A percentile compares a stretch with the other conserved stretches of the same genome.
Conservation (phyloP, 2,888 invertebrate species). For the Dryobotodes eremita region DNA sequence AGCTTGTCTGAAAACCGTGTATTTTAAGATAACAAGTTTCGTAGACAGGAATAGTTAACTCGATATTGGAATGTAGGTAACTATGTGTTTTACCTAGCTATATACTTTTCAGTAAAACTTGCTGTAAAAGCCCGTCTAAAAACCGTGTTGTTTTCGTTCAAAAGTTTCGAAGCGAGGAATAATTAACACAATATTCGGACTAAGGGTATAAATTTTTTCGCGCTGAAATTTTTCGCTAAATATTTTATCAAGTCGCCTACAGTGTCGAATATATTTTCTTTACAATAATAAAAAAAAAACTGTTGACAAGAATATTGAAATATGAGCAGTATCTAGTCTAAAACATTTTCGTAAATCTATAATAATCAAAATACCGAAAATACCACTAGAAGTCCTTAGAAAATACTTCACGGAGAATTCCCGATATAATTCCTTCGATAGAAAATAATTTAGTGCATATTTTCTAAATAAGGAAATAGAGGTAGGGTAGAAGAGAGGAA, state of each 20-base stretch:
- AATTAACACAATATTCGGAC: background rate
- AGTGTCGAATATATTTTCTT: no score
- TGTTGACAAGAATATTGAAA: background rate
- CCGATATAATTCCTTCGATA: background rate
- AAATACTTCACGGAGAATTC: slow-evolving; percentile 2
- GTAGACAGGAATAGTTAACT: background rate
- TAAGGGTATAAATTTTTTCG: background rate
- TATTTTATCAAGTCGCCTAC: background rate
- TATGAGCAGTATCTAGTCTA: background rate
- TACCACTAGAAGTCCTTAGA: background rate
- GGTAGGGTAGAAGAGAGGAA: background rate
- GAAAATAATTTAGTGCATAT: slow-evolving; percentile 22
- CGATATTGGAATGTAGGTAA: background rate
- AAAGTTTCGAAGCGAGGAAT: background rate
- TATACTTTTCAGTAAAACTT: background rate
- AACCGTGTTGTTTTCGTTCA: background rate
- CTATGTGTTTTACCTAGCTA: background rate
- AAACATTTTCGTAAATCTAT: background rate
- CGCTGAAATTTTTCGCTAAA: no score
- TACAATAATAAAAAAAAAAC: background rate
- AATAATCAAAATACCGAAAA: background rate
- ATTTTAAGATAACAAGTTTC: background rate
- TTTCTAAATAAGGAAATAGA: slow-evolving; percentile 17
- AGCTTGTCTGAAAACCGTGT: background rate
- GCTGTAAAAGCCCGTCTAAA: background rate